A percentile compares a stretch with the other conserved stretches of the same genome.
Evolutionary conservation across 2,797 vertebrate species (phyloP).

Genomic region (Florisuga fusca): DNA sequence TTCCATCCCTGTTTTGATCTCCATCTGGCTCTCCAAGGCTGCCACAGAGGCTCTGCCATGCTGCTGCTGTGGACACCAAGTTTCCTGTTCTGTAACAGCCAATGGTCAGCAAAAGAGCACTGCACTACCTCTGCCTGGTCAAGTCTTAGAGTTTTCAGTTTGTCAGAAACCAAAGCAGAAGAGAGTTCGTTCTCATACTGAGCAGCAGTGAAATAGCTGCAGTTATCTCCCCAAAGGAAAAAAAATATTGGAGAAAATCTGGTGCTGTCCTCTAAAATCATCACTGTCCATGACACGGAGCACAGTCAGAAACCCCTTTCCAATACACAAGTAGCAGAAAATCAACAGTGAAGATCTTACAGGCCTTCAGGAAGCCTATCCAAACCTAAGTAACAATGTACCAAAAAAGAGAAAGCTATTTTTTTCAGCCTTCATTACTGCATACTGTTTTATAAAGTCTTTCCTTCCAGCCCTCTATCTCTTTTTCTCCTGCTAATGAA

Average conservation of each 20-base stretch:
- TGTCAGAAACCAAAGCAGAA: background rate
- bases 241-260: background rate
- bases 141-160: background rate
- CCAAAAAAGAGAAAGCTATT: background rate
- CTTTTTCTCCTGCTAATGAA: background rate
- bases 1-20: background rate
- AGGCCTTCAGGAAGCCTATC: background rate
- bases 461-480: background rate
- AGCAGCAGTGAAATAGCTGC: background rate
- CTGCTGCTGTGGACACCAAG: background rate
- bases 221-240: background rate
- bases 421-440: background rate
- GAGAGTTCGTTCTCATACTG: background rate
- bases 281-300: background rate
- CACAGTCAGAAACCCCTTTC: background rate
- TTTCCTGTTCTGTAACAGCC: background rate
- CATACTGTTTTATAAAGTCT: background rate
- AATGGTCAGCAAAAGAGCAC: accelerated
- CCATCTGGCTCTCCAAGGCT: background rate
- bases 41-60: background rate
- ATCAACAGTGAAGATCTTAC: background rate
- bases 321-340: background rate
- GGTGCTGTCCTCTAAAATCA: background rate
- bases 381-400: background rate
- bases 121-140: background rate